Base-by-base conservation (phyloP, 1,140 invertebrate species). In the Calliphora vicina region DNA sequence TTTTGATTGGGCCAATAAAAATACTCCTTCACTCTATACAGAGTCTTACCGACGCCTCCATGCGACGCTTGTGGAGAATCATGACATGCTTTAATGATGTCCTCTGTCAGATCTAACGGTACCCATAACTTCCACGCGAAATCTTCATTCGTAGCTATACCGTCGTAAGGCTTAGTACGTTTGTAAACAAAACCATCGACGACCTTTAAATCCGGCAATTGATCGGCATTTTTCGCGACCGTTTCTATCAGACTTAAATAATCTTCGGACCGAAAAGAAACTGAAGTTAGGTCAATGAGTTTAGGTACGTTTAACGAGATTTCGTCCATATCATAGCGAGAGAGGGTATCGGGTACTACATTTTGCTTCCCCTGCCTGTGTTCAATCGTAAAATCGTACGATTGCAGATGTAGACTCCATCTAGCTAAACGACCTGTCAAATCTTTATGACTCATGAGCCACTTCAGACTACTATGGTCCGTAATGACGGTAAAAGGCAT, bases 401-500 rank as follows among this genome's bases (percentile, higher is more conserved):
- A n/a, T n/a, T n/a, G n/a, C n/a, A n/a, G n/a, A n/a, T n/a, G n/a
- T n/a, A n/a, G n/a, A n/a, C n/a, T n/a, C n/a, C n/a, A n/a, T n/a
- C n/a, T n/a, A n/a, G n/a, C n/a, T n/a, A n/a, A n/a, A n/a, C n/a
- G n/a, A n/a, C n/a, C n/a, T n/a, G n/a, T n/a, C n/a, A n/a, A n/a
- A n/a, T n/a, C n/a, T n/a, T n/a, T n/a, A n/a, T n/a, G n/a, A n/a
- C n/a, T n/a, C n/a, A n/a, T n/a, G n/a, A n/a, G n/a, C n/a, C n/a
- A n/a, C n/a, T n/a, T n/a, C n/a, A n/a, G n/a, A n/a, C n/a, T n/a
- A n/a, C 50, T 73, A 29, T 87, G 86, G 57, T 87, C 85, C 5
- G 86, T 87, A 20, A 91, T 84, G 0, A 92, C 88, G 0, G 29
- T 87, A 82, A 92, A 91, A 8, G 88, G 84, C 9, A 26, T 88